A percentile compares a stretch with the other conserved stretches of the same genome.
phyloP scores from a whole-genome alignment of 2,113 vertebrate genomes.

The Larimichthys polyactis region DNA sequence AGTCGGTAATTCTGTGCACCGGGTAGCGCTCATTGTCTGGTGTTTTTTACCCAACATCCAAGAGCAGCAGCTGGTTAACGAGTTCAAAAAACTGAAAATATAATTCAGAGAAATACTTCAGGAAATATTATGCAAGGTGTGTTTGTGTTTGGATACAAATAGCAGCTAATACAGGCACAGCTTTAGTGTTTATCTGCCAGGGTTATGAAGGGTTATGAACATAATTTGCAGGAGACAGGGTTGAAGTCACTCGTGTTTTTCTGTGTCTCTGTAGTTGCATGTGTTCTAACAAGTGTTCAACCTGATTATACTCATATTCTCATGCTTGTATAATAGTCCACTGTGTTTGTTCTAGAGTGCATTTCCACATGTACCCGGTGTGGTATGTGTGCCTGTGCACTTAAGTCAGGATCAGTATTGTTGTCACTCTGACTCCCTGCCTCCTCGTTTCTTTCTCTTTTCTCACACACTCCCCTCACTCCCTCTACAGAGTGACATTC shows the following conservation, averaged over 20 bases:
- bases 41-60: background rate
- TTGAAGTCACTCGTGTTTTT: background rate
- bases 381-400: constrained; percentile 34
- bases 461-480: constrained; percentile 58
- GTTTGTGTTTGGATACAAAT: background rate
- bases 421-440: constrained; percentile 54
- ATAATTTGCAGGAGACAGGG: background rate
- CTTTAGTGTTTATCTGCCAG: background rate
- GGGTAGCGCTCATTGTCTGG: background rate
- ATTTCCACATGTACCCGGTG: constrained; percentile 23
- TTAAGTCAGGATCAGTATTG: constrained; percentile 53
- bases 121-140: background rate
- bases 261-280: background rate
- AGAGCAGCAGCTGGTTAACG: background rate
- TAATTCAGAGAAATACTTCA: background rate
- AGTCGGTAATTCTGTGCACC: background rate
- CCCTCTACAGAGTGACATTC: constrained; percentile 80
- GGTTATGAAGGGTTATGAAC: background rate
- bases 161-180: background rate
- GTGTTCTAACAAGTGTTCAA: constrained; percentile 16
- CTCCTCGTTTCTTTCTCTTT: constrained; percentile 26
- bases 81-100: background rate
- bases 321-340: constrained; percentile 27
- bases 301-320: constrained; percentile 13
- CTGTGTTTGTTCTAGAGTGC: constrained; percentile 29